Evolutionary conservation across 2,797 vertebrate species (phyloP).

Genomic region (Epinephelus malabaricus): DNA sequence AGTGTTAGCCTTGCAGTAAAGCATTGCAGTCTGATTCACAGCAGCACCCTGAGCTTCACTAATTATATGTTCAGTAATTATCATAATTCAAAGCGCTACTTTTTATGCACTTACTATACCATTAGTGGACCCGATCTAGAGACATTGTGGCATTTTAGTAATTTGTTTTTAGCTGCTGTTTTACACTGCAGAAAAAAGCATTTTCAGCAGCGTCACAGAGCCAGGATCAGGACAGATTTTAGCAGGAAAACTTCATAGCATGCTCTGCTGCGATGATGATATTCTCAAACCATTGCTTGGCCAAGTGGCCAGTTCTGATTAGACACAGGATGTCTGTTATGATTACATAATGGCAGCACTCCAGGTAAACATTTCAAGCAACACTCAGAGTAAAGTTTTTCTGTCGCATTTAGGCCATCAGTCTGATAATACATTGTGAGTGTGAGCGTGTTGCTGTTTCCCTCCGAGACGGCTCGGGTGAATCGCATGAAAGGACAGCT

Average conservation of each 20-base stretch:
- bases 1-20: neutral
- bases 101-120: neutral
- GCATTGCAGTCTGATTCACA: neutral
- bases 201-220: neutral
- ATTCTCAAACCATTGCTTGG: neutral
- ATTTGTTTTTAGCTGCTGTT: neutral
- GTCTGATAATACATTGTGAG: conserved; percentile 30
- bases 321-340: conserved; percentile 30
- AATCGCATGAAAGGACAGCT: conserved; percentile 71
- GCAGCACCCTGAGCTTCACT: neutral
- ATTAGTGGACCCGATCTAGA: neutral
- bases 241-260: no score
- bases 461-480: conserved; percentile 46
- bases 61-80: neutral
- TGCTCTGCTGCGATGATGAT: neutral
- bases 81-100: neutral
- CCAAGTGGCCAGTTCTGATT: conserved; percentile 17
- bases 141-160: neutral
- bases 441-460: conserved; percentile 38
- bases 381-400: conserved; percentile 40
- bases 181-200: neutral
- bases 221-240: neutral
- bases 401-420: conserved; percentile 7
- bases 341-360: conserved; percentile 33
- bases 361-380: conserved; percentile 50